Percentiles rank a stretch among this genome's conserved stretches.
Evolutionary conservation across 2,797 vertebrate species (phyloP).

Genomic region (Diplodus sargus): DNA sequence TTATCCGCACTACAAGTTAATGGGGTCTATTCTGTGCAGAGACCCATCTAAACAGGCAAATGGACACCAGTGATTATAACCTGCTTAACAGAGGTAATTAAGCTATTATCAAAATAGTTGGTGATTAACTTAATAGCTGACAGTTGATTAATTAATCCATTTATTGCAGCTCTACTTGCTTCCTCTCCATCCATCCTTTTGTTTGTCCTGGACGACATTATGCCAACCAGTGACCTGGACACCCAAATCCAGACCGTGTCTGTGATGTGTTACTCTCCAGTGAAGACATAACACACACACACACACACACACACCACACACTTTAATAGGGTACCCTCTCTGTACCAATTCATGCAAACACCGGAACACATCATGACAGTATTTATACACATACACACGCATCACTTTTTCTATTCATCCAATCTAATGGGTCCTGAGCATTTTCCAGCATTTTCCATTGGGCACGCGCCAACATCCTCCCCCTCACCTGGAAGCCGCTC

Average conservation of each 20-base stretch:
- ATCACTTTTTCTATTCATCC: slow-evolving; percentile 49
- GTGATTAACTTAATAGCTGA: no score
- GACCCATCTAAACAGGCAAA: no score
- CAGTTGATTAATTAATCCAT: no score
- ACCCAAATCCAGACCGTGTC: slow-evolving; percentile 29
- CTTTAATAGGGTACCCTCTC: slow-evolving; percentile 53
- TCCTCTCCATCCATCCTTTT: slow-evolving; percentile 6
- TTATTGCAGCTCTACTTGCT: slow-evolving; percentile 1
- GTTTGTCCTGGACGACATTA: not conserved
- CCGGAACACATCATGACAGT: slow-evolving; percentile 72
- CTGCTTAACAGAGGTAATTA: no score
- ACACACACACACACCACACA: slow-evolving; percentile 3
- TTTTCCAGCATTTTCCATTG: slow-evolving; percentile 71
- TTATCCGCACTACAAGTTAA: no score
- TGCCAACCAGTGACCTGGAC: slow-evolving; percentile 37
- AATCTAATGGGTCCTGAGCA: slow-evolving; percentile 54
- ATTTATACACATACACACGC: slow-evolving; percentile 64
- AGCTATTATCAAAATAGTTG: no score
- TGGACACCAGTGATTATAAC: no score
- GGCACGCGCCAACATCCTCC: slow-evolving; percentile 56
- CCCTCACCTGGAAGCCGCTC: slow-evolving; percentile 59
- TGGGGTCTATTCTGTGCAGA: no score
- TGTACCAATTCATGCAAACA: slow-evolving; percentile 64
- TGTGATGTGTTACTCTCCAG: slow-evolving; percentile 55
- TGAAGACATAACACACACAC: slow-evolving; percentile 35